phyloP scores from a whole-genome alignment of 2,888 invertebrate species.

The Trissoscelio sp. region DNA sequence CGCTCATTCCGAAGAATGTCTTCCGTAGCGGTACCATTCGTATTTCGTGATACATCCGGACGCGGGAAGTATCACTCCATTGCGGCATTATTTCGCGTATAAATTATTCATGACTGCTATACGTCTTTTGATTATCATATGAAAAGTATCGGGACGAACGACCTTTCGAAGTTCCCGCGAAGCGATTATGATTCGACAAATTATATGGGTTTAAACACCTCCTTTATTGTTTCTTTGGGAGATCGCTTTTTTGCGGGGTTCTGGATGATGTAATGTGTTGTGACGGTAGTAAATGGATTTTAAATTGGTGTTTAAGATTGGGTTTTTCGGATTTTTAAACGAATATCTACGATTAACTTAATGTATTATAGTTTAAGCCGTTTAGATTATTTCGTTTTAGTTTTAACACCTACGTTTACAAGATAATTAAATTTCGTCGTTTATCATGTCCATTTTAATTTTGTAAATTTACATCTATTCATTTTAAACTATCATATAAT shows the following conservation, averaged over 20 bases:
- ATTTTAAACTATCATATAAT: too few species aligned
- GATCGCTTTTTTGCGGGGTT: neutral
- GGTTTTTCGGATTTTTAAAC: too few species aligned
- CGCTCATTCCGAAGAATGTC: neutral
- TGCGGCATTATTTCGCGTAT: slow-evolving; percentile 7
- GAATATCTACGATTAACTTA: too few species aligned
- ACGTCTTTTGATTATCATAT: slow-evolving; percentile 24
- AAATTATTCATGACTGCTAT: slow-evolving; percentile 30
- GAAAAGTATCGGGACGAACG: slow-evolving; percentile 25
- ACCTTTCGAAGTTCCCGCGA: slow-evolving; percentile 14
- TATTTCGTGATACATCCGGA: slow-evolving; percentile 19
- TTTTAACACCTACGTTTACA: too few species aligned
- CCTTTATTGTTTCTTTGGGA: slow-evolving; percentile 1
- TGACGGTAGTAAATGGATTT: neutral
- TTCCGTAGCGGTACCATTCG: slow-evolving; percentile 38
- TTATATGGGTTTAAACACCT: neutral
- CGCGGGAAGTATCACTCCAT: neutral
- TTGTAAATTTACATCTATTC: too few species aligned
- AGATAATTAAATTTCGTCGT: too few species aligned
- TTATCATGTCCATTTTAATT: too few species aligned
- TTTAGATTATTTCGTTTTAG: too few species aligned
- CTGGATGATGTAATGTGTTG: neutral
- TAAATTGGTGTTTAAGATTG: too few species aligned
- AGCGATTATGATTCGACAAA: neutral
- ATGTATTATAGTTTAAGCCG: too few species aligned